These are phyloP conservation scores for Theristus sp. DNA, from an alignment of 2,888 invertebrate species.

Conservation along the genomic window DNA sequence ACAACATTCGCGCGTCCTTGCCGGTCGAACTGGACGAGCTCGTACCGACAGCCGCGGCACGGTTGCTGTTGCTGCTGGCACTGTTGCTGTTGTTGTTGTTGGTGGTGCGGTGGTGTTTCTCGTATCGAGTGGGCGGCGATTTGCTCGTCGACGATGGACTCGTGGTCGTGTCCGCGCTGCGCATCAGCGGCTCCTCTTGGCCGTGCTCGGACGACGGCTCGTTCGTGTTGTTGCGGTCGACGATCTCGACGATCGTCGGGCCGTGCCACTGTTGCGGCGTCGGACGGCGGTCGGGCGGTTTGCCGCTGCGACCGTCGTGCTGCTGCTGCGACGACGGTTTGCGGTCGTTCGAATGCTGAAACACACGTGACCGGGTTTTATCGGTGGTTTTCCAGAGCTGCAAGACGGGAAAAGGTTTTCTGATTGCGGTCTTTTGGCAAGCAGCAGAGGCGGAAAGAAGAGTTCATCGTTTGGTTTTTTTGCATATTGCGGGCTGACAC, in stretches of 20 bases:
- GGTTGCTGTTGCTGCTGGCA: neutral
- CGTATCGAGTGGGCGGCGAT: neutral
- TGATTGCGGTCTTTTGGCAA: too few relatives aligned
- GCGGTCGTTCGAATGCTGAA: neutral
- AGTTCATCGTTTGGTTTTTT: too few relatives aligned
- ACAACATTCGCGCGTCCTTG: neutral
- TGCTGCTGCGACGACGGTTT: neutral
- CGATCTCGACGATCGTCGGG: neutral
- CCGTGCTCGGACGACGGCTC: too few relatives aligned
- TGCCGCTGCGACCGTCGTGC: too few relatives aligned
- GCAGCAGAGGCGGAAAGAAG: too few relatives aligned
- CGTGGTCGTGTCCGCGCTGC: neutral
- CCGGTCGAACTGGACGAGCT: neutral
- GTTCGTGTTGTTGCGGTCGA: neutral
- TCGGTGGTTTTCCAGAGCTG: too few relatives aligned
- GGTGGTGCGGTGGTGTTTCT: neutral
- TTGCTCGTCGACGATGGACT: neutral
- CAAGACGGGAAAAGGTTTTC: too few relatives aligned
- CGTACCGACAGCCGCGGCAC: neutral
- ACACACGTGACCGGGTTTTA: too few relatives aligned
- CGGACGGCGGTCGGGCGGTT: too few relatives aligned
- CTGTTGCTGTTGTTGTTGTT: neutral
- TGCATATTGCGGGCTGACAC: too few relatives aligned
- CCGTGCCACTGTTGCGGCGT: neutral
- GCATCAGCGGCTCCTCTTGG: neutral